Percentiles rank a stretch among this genome's conserved stretches.
These are phyloP conservation scores for Paedocypris micromegethes DNA, from an alignment of 2,797 vertebrate genomes.

Conservation along the genomic window DNA sequence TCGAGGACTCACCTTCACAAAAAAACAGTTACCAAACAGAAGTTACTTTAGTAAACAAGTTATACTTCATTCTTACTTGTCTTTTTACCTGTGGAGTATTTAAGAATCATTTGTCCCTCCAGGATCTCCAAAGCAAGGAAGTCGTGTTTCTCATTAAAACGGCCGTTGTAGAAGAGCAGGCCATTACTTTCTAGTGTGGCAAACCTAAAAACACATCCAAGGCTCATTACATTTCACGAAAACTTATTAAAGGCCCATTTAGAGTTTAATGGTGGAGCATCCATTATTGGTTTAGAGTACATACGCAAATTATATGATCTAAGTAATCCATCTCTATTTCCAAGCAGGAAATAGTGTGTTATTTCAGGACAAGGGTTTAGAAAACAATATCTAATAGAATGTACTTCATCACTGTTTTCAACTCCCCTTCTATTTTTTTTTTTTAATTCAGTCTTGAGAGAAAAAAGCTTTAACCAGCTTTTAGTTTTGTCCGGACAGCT, in stretches of 20 bases:
- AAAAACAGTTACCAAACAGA: conserved; percentile 13
- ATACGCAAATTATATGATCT: conserved; percentile 2
- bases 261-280: background rate
- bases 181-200: conserved; percentile 83
- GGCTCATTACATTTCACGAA: conserved; percentile 12
- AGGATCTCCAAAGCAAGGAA: conserved; percentile 93
- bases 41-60: background rate
- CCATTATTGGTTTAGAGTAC: conserved; percentile 2
- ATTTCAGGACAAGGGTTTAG: conserved; percentile 1
- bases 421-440: too few relatives aligned
- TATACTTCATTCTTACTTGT: background rate
- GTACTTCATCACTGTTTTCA: too few relatives aligned
- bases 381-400: background rate
- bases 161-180: conserved; percentile 93
- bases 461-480: background rate
- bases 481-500: conserved; percentile 8
- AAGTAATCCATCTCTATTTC: conserved; percentile 1
- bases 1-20: conserved; percentile 85
- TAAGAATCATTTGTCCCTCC: conserved; percentile 89
- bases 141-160: conserved; percentile 95
- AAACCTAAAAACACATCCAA: conserved; percentile 71
- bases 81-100: conserved; percentile 89
- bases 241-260: conserved; percentile 9
- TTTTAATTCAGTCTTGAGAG: background rate
- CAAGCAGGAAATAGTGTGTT: background rate